These are phyloP conservation scores for Eupelmus urozonus DNA, from an alignment of 2,888 invertebrate genomes.

Conservation along the genomic window DNA sequence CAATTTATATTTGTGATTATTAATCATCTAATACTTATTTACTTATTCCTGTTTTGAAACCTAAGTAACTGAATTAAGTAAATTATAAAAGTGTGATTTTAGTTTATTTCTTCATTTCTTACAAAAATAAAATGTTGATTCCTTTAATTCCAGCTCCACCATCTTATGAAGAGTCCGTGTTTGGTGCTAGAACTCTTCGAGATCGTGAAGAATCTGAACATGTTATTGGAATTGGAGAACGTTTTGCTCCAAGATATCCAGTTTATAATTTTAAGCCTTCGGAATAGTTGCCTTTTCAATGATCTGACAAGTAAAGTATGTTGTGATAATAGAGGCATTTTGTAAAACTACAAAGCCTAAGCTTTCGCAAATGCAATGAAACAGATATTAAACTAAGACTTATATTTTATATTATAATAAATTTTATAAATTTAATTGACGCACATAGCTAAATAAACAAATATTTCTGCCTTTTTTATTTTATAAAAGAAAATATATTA, in stretches of 20 bases:
- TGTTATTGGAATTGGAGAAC: slow-evolving; percentile 69
- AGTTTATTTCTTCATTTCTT: neutral
- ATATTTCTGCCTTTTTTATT: slow-evolving; percentile 30
- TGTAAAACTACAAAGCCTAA: slow-evolving; percentile 36
- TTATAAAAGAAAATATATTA: slow-evolving; percentile 6
- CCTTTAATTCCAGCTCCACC: slow-evolving; percentile 80
- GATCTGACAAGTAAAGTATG: slow-evolving; percentile 41
- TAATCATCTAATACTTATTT: neutral
- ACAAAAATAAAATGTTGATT: neutral
- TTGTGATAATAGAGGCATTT: slow-evolving; percentile 56
- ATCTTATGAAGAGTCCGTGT: slow-evolving; percentile 82
- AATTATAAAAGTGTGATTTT: no score
- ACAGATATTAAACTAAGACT: slow-evolving; percentile 41
- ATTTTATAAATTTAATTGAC: slow-evolving; percentile 43
- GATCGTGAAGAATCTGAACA: slow-evolving; percentile 83
- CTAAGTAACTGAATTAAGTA: no score
- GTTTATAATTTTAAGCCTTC: slow-evolving; percentile 69
- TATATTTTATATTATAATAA: slow-evolving; percentile 48
- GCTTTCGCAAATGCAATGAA: slow-evolving; percentile 46
- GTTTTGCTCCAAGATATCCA: slow-evolving; percentile 75
- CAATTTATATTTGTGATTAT: neutral
- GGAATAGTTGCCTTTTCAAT: slow-evolving; percentile 37
- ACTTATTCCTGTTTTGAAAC: no score
- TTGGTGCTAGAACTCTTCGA: slow-evolving; percentile 81
- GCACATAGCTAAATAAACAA: slow-evolving; percentile 22